Conservation (phyloP, 2,113 vertebrate species). For the Leucoraja erinaceus region DNA sequence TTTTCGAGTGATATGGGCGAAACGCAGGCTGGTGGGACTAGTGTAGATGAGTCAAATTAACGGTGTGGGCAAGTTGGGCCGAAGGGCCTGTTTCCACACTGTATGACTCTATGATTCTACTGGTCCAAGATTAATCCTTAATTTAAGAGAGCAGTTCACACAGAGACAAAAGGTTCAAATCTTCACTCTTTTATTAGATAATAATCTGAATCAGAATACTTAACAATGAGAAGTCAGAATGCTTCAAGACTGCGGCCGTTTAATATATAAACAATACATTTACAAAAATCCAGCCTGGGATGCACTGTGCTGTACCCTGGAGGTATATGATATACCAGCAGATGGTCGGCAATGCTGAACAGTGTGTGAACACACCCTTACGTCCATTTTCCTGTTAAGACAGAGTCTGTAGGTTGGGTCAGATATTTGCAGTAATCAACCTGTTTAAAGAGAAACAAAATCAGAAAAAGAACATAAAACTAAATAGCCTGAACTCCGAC, state of each 20-base stretch:
- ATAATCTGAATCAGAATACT: neutral
- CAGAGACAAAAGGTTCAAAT: neutral
- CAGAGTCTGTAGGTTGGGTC: neutral
- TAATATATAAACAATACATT: constrained; percentile 15
- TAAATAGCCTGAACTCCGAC: too few relatives aligned
- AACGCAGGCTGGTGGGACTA: too few relatives aligned
- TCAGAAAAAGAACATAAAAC: neutral
- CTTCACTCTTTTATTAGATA: neutral
- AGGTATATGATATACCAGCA: neutral
- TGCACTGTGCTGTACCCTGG: neutral
- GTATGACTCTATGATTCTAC: too few relatives aligned
- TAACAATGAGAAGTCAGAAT: neutral
- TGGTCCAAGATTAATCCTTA: too few relatives aligned
- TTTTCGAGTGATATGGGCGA: too few relatives aligned
- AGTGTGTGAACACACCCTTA: neutral
- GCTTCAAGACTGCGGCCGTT: neutral
- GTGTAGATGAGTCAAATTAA: too few relatives aligned
- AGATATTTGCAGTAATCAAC: constrained; percentile 41
- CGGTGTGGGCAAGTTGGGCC: too few relatives aligned
- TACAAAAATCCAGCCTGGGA: neutral
- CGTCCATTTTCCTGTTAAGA: constrained; percentile 20
- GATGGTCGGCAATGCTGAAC: neutral
- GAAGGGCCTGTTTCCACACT: too few relatives aligned
- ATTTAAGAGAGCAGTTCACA: neutral
- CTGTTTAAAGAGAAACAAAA: neutral